These are phyloP conservation scores for Ectemnius continuus DNA, from an alignment of 2,888 invertebrate species.

Conservation along the genomic window DNA sequence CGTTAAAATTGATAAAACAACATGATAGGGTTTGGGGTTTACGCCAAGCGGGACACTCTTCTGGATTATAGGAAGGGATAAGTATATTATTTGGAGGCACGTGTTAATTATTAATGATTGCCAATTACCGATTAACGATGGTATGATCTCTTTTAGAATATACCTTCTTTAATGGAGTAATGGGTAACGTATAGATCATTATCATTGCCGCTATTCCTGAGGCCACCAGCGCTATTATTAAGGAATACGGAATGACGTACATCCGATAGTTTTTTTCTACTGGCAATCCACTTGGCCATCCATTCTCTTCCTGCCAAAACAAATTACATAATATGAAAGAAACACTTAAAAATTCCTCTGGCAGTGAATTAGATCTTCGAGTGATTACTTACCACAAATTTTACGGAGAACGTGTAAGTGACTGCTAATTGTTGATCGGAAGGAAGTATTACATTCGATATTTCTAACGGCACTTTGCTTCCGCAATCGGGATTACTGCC, in stretches of 20 bases:
- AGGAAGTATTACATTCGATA: constrained; percentile 81
- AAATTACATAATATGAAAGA: not conserved
- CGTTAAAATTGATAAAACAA: constrained; percentile 5
- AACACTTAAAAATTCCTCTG: not conserved
- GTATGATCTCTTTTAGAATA: constrained; percentile 7
- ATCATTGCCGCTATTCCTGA: constrained; percentile 99
- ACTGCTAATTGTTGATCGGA: constrained; percentile 81
- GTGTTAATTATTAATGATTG: not conserved
- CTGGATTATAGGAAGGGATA: too few species aligned
- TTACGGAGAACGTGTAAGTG: constrained; percentile 92
- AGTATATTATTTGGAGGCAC: not conserved
- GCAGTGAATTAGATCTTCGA: not conserved
- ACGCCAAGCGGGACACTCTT: too few species aligned
- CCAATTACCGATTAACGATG: constrained; percentile 8
- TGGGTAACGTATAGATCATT: constrained; percentile 95
- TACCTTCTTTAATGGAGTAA: constrained; percentile 97
- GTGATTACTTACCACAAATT: constrained; percentile 82
- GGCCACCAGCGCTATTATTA: constrained; percentile 97
- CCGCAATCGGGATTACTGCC: constrained; percentile 67
- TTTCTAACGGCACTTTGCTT: constrained; percentile 83
- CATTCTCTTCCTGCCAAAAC: constrained; percentile 83
- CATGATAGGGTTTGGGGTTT: too few species aligned
- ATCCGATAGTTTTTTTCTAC: too few species aligned
- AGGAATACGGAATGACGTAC: constrained; percentile 98
- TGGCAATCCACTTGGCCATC: constrained; percentile 99